These are phyloP conservation scores for Hybognathus amarus DNA, from an alignment of 2,797 vertebrate genomes.

Conservation along the genomic window DNA sequence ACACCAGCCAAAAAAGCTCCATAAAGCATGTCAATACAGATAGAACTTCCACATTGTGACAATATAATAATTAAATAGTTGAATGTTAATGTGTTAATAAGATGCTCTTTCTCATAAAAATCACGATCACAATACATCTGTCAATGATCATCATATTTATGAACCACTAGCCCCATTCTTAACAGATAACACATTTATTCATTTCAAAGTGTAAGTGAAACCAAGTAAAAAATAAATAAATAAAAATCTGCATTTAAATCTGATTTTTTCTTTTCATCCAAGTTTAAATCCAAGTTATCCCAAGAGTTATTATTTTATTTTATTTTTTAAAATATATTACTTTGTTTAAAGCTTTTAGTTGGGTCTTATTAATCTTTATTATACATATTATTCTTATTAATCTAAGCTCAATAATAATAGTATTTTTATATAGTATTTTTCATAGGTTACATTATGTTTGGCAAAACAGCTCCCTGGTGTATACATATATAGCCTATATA, in stretches of 20 bases:
- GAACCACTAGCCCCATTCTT: neutral
- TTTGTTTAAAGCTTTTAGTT: neutral
- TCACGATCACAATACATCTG: neutral
- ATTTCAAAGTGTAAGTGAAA: neutral
- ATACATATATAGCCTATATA: too few species aligned
- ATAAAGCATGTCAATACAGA: neutral
- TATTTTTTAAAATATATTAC: neutral
- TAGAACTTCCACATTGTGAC: neutral
- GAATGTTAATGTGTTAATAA: neutral
- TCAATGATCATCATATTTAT: neutral
- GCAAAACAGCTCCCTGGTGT: too few species aligned
- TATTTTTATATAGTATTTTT: too few species aligned
- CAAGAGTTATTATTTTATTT: neutral
- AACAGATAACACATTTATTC: neutral
- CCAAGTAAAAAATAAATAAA: neutral
- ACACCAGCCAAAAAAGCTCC: neutral
- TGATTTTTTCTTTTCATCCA: neutral
- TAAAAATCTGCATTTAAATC: neutral
- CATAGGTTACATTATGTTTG: neutral
- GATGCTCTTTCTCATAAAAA: neutral
- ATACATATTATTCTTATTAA: too few species aligned
- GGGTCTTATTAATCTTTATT: neutral
- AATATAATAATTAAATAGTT: neutral
- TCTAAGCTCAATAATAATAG: neutral
- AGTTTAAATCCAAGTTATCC: neutral